A percentile compares a stretch with the other conserved stretches of the same genome.
Conservation (phyloP, 2,797 vertebrate genomes). For the Etheostoma perlongum region DNA sequence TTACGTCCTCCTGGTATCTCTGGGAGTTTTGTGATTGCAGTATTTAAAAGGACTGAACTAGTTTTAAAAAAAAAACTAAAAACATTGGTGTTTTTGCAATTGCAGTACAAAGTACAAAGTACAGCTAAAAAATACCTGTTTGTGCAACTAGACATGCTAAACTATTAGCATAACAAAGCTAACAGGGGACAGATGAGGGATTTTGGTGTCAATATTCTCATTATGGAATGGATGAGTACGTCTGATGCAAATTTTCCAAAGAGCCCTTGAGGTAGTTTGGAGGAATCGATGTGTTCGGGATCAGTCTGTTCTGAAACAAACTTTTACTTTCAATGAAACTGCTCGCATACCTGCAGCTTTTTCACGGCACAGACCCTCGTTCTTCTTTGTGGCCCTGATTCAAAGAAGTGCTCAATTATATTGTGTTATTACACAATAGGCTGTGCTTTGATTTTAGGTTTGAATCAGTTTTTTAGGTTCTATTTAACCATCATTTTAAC, state of each 20-base stretch:
- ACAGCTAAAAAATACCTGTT: no score
- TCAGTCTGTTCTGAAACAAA: not conserved
- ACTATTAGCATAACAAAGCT: not conserved
- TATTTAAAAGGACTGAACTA: no score
- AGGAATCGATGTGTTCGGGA: not conserved
- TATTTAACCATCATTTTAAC: not conserved
- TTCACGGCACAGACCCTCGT: not conserved
- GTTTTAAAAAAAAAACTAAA: no score
- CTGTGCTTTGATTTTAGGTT: no score
- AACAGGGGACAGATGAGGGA: not conserved
- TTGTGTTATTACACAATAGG: no score
- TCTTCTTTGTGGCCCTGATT: not conserved
- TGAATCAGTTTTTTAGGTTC: not conserved
- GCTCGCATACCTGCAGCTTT: no score
- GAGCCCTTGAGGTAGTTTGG: not conserved
- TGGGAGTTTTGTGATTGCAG: no score
- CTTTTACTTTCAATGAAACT: no score
- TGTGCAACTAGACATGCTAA: no score
- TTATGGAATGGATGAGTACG: not conserved
- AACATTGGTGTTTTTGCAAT: no score
- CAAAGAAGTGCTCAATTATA: not conserved
- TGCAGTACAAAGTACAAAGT: no score
- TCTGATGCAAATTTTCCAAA: constrained; percentile 22
- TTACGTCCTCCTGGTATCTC: no score
- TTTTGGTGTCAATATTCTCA: not conserved